Evolutionary conservation across 2,888 invertebrate genomes (phyloP).

Genomic region (Sphaerophoria taeniata): DNA sequence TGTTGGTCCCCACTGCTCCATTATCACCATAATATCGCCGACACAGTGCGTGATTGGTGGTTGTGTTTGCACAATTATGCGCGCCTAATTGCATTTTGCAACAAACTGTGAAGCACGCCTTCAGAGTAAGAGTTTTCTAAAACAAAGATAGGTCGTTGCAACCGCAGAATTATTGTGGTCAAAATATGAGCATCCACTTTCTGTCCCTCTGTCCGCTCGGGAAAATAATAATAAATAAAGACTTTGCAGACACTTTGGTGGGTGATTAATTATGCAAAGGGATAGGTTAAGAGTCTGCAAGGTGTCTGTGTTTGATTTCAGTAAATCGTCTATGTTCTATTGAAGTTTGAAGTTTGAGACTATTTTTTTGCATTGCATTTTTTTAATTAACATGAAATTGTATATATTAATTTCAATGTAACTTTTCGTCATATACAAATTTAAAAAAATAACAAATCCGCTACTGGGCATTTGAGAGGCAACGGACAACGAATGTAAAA

Average conservation of each 20-base stretch:
- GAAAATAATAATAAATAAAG: conserved; percentile 49
- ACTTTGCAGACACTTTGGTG: not conserved
- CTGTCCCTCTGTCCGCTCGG: conserved; percentile 4
- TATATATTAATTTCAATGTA: not conserved
- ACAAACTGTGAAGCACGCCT: not conserved
- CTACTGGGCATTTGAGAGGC: not conserved
- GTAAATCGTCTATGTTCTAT: too few relatives aligned
- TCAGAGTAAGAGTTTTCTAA: not conserved
- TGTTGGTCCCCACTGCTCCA: not conserved
- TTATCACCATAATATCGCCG: not conserved
- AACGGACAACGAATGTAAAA: not conserved
- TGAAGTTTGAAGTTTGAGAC: too few relatives aligned
- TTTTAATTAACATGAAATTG: too few relatives aligned
- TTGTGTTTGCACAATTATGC: conserved; percentile 15
- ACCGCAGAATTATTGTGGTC: conserved; percentile 38
- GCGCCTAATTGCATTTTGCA: conserved; percentile 43
- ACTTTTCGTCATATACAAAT: not conserved
- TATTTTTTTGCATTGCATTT: too few relatives aligned
- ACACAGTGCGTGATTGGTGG: not conserved
- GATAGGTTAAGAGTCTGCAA: too few relatives aligned
- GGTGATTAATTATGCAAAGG: not conserved
- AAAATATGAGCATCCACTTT: conserved; percentile 35
- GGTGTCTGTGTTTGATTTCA: too few relatives aligned
- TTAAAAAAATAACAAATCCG: not conserved
- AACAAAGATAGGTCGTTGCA: not conserved